phyloP scores from a whole-genome alignment of 2,797 vertebrate species.

The Fratercula arctica region DNA sequence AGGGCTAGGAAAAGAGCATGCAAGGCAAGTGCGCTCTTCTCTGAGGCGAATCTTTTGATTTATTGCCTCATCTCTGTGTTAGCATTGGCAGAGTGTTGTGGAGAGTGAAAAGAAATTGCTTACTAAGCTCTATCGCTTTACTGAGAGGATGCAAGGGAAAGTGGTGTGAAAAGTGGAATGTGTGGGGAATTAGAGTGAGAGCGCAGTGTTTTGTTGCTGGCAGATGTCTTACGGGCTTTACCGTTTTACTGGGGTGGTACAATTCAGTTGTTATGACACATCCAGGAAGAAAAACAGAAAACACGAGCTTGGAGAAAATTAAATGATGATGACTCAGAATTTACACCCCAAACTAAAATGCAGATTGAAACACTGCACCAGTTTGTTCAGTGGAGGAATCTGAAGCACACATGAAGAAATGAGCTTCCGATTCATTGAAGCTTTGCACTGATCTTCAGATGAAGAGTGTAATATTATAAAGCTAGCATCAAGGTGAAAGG shows the following conservation, averaged over 20 bases:
- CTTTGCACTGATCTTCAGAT: neutral
- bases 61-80: conserved; percentile 21
- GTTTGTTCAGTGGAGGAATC: conserved; percentile 37
- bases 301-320: conserved; percentile 46
- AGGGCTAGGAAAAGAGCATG: neutral
- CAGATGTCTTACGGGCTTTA: conserved; percentile 55
- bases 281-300: conserved; percentile 58
- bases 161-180: conserved; percentile 20
- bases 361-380: conserved; percentile 31
- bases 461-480: neutral
- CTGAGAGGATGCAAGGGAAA: conserved; percentile 15
- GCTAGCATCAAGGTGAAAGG: neutral
- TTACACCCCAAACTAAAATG: conserved; percentile 33
- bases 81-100: conserved; percentile 5
- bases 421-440: neutral
- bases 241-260: conserved; percentile 36
- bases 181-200: conserved; percentile 54
- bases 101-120: conserved; percentile 51
- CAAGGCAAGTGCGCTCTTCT: neutral
- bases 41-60: neutral
- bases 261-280: conserved; percentile 38
- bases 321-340: conserved; percentile 47
- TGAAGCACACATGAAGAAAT: conserved; percentile 41
- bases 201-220: conserved; percentile 38
- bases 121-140: conserved; percentile 12